Evolutionary conservation across 1,140 invertebrate species (phyloP), one percentile per base, ranked within the genome.

Genomic region (Cotesia chilonis): DNA sequence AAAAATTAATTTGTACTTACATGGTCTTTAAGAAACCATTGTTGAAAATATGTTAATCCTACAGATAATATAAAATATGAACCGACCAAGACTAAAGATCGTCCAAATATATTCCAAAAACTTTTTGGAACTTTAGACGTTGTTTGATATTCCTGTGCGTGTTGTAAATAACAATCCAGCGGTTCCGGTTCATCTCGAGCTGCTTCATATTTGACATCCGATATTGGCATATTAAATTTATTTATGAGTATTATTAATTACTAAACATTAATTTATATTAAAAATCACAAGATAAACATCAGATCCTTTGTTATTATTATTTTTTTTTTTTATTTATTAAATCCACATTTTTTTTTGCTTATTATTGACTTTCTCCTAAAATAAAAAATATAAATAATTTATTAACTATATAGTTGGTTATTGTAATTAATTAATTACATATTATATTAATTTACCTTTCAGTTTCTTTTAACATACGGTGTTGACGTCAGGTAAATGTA

Each of bases 21-120:
- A 72, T 84, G 84, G 76, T 75, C 78, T 88, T 93, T 92, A 74
- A 96, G 90, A 74, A 98, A 91, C 91, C 94, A 94, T 90, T 96
- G 92, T 83, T 98, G 96, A 83, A 98, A 99, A 88, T 98, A 98
- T 14, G 96, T 98, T n/a, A 99, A 89, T 67, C 95, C 92, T 79
- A 99, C 96, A 5, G 96, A 98, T 69, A 97, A 90, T 4, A 91
- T 87, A 84, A 97, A 97, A 85, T 98, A 98, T 38, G 94, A 85
- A 3, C 92, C 81, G 71, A 98, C 93, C 47, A 94, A 81, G 60
- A 86, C 59, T 20, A 84, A 65, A 7, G 87, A 88, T 74, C 86
- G 82, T 7, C 87, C 74, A 63, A 82, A 75, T 77, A 80, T 83
- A 73, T 74, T 80, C 79, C 82, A 83, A 74, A 84, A 77, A 41